phyloP scores from a whole-genome alignment of 2,888 invertebrate species.

The Anaspis maculata region DNA sequence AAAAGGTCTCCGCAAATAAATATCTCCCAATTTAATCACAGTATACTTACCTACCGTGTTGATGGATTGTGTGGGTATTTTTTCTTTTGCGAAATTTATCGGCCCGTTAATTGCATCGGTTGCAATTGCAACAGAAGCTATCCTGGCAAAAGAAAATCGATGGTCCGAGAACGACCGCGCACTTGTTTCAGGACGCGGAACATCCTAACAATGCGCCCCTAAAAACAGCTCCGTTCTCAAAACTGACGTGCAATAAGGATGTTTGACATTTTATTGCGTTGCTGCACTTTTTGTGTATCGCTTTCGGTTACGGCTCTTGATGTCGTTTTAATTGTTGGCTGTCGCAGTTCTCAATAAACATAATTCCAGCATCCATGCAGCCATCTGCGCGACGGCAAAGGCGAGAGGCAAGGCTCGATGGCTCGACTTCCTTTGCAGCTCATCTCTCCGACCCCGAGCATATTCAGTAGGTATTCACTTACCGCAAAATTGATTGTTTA shows the following conservation, averaged over 20 bases:
- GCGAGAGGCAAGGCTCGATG: conserved; percentile 24
- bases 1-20: no score
- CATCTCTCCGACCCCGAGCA: no score
- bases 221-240: conserved; percentile 18
- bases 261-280: conserved; percentile 31
- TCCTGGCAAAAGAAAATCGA: no score
- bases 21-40: no score
- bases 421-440: no score
- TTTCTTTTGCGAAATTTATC: neutral
- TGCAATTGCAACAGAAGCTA: conserved; percentile 3
- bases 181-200: conserved; percentile 8
- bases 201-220: conserved; percentile 9
- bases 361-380: conserved; percentile 5
- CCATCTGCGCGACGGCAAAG: neutral
- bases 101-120: neutral
- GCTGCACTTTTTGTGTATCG: conserved; percentile 18
- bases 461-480: no score
- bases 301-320: conserved; percentile 6
- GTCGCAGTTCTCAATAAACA: conserved; percentile 3
- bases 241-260: conserved; percentile 30
- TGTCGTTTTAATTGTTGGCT: conserved; percentile 9
- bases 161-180: conserved; percentile 6
- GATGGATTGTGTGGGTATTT: no score
- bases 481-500: no score
- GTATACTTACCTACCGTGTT: no score